Base-by-base conservation (phyloP, 2,888 invertebrate species). In the Drosophila macrospina region DNA sequence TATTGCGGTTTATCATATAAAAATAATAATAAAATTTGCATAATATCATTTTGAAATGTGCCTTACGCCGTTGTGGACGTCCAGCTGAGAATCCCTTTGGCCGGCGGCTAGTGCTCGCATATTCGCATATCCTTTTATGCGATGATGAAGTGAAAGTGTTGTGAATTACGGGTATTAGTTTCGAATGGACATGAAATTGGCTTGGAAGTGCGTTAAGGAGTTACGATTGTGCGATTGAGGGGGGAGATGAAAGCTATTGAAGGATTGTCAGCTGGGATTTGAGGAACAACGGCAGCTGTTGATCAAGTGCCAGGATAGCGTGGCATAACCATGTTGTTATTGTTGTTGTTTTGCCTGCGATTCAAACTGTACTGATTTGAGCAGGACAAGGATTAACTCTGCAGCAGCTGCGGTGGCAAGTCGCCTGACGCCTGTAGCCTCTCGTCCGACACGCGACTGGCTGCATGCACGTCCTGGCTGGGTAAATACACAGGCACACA, bases 21-120 rank as follows among this genome's bases (percentile, higher is more conserved):
- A 84, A 83, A 88, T 83, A 85, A 89, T 88, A 83, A 89, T 88
- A 83, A 87, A 89, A 89, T 89, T 89, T 89, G 80, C 89, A 89
- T 89, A 89, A 89, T 89, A 89, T 83, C 86, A 78, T 84, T 81
- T 82, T 75, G 77, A 87, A 88, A 80, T 80, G 75, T 69, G 74
- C 69, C 73, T 70, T 69, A 54, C 73, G 72, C 55, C 48, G 61
- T 48, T 48, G 45, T 24, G 13, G 20, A 24, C 54, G 56, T 79
- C 68, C 76, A 82, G 72, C 78, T 74, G 78, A 57, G 74, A 66
- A 66, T 68, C 69, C 74, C 65, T 78, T 70, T 45, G 66, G 61
- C 70, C 64, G 37, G 32, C 55, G 62, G 62, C 73, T 57, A 55
- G 56, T 62, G 56, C 10, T 41, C 37, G 45, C 20, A 57, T 44